A percentile compares a stretch with the other conserved stretches of the same genome.
These are phyloP conservation scores for Protobothrops mucrosquamatus DNA, from an alignment of 2,113 vertebrate species.

Conservation along the genomic window DNA sequence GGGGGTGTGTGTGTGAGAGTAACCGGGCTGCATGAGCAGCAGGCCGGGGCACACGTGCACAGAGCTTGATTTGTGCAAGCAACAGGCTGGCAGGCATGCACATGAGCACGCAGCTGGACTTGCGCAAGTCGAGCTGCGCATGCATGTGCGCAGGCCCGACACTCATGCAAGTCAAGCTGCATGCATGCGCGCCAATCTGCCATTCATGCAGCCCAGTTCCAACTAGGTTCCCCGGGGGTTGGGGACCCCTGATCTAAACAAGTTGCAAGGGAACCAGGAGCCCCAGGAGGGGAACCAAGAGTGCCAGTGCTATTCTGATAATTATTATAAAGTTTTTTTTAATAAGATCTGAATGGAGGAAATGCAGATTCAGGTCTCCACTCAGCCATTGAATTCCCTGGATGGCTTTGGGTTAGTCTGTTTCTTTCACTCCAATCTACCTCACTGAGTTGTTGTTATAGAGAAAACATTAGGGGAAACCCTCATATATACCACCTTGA, in stretches of 20 bases:
- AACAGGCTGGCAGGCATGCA: neutral
- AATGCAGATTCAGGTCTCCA: neutral
- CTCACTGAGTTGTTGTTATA: neutral
- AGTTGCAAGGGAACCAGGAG: neutral
- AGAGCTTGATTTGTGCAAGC: neutral
- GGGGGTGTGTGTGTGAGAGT: accelerated
- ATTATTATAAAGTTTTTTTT: neutral
- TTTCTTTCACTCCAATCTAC: neutral
- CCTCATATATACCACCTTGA: neutral
- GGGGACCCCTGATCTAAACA: neutral
- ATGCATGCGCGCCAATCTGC: neutral
- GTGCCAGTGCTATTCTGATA: neutral
- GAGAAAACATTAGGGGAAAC: neutral
- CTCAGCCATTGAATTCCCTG: neutral
- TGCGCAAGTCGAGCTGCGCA: neutral
- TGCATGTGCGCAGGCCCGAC: neutral
- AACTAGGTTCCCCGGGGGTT: neutral
- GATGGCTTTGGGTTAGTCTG: neutral
- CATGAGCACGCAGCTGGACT: neutral
- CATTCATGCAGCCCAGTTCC: neutral
- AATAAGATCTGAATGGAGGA: neutral
- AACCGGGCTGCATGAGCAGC: neutral
- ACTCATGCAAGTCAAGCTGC: neutral
- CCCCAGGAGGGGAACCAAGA: neutral
- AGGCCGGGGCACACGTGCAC: neutral